phyloP scores from a whole-genome alignment of 2,113 vertebrate species.

The Panthera tigris region DNA sequence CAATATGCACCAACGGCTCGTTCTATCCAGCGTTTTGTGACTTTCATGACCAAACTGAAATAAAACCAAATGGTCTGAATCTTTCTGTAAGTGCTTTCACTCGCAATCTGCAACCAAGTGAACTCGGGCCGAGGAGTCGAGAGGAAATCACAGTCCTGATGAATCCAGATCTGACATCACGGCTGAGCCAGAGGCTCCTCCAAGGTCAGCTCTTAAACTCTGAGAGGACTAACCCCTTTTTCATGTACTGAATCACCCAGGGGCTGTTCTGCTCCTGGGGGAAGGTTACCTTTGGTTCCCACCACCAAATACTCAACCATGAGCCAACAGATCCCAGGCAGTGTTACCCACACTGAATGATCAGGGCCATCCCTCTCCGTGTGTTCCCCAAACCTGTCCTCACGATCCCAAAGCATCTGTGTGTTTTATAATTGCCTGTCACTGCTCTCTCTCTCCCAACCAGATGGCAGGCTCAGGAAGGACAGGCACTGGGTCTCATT shows the following conservation, averaged over 20 bases:
- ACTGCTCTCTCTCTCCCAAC: not conserved
- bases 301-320: not conserved
- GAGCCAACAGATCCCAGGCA: not conserved
- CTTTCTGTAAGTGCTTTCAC: not conserved
- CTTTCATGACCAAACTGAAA: conserved; percentile 27
- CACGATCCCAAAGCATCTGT: not conserved
- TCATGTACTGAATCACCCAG: not conserved
- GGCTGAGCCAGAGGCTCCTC: not conserved
- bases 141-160: not conserved
- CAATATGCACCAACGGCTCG: not conserved
- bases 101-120: not conserved
- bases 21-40: not conserved
- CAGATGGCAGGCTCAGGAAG: not conserved
- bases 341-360: not conserved
- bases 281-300: not conserved
- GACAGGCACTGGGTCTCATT: not conserved
- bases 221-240: not conserved
- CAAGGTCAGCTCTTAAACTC: not conserved
- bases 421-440: not conserved
- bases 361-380: accelerated
- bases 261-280: not conserved
- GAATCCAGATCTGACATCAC: not conserved
- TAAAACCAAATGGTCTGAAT: conserved; percentile 23
- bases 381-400: not conserved
- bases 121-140: not conserved